A percentile compares a stretch with the other conserved stretches of the same genome.
phyloP scores from a whole-genome alignment of 2,113 vertebrate genomes.

The Lasiurus cinereus region DNA sequence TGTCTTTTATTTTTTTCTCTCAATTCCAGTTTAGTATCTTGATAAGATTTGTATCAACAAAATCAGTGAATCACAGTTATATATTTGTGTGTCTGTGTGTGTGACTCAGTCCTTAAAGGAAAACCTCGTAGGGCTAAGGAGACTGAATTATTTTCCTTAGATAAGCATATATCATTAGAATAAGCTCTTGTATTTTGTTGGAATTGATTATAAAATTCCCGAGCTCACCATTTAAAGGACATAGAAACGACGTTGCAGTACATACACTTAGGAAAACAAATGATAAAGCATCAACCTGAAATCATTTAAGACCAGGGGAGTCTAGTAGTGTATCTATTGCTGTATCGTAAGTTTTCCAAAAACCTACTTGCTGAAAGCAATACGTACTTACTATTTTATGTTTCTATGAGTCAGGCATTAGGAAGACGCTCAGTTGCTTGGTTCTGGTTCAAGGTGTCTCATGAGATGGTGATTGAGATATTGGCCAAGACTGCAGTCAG shows the following conservation, averaged over 20 bases:
- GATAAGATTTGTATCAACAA: background rate
- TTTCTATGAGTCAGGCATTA: background rate
- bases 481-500: background rate
- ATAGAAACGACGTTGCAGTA: background rate
- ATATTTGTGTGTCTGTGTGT: background rate
- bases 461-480: background rate
- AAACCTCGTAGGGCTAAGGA: background rate
- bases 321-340: background rate
- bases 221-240: background rate
- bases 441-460: background rate
- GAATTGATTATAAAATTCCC: conserved; percentile 5
- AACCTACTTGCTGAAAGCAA: background rate
- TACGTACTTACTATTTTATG: background rate
- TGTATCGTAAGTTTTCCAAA: background rate
- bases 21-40: conserved; percentile 5
- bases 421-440: background rate
- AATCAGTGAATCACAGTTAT: background rate
- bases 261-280: conserved; percentile 40
- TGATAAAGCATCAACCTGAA: background rate
- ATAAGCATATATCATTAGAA: background rate
- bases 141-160: background rate
- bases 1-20: conserved; percentile 18
- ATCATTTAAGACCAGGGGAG: background rate
- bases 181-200: background rate
- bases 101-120: background rate